Evolutionary conservation across 53 echinoderm and acorn worm species (phyloP).

Genomic region (Holothuria scabra): DNA sequence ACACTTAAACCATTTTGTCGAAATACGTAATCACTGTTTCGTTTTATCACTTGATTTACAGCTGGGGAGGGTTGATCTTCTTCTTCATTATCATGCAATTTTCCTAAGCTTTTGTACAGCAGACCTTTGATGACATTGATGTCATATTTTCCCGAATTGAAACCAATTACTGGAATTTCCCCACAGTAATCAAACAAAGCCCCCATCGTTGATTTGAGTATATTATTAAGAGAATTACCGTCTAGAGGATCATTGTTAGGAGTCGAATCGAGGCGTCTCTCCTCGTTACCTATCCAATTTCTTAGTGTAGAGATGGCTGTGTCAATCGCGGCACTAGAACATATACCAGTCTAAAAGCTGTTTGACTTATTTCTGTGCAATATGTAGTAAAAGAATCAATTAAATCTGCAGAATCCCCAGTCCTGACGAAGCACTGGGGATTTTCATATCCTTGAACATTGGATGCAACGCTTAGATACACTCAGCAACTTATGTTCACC

Average conservation of each 20-base stretch:
- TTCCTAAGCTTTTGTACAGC: conserved; percentile 23
- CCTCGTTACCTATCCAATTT: not conserved
- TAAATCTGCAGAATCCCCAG: not conserved
- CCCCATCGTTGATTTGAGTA: not conserved
- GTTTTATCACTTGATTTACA: conserved; percentile 11
- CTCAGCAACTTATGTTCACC: conserved; percentile 31
- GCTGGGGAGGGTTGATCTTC: conserved; percentile 24
- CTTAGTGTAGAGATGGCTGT: not conserved
- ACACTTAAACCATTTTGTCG: conserved; percentile 29
- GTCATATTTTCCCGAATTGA: conserved; percentile 25
- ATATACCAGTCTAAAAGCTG: not conserved
- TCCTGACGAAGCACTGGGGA: not conserved
- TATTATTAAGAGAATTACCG: not conserved
- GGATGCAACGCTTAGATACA: not conserved
- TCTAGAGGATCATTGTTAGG: too few relatives aligned
- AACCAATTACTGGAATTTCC: too few relatives aligned
- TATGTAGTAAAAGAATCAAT: conserved; percentile 11
- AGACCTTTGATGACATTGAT: conserved; percentile 23
- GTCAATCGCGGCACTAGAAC: too few relatives aligned
- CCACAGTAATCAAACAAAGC: not conserved
- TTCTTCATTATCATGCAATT: not conserved
- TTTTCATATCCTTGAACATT: not conserved
- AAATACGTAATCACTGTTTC: conserved; percentile 6
- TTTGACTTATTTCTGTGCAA: conserved; percentile 21
- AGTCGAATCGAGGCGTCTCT: not conserved